Conservation (phyloP, 2,797 vertebrate species). For the Distichodus sexfasciatus region DNA sequence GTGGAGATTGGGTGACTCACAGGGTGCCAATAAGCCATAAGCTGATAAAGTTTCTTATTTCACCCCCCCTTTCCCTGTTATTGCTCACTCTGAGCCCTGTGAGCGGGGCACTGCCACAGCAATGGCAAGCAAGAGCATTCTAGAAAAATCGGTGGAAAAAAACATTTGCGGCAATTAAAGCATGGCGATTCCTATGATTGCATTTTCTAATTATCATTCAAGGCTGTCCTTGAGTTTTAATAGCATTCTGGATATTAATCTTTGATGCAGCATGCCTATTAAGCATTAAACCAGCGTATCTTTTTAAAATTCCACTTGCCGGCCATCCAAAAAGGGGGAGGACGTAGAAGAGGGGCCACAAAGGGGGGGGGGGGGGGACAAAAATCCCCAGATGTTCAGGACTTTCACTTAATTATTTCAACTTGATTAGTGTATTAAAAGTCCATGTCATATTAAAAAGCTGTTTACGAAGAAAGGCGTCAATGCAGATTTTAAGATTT, state of each 20-base stretch:
- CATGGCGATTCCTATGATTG: conserved; percentile 76
- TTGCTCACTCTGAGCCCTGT: conserved; percentile 2
- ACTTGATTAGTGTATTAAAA: conserved; percentile 65
- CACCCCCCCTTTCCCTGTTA: conserved; percentile 2
- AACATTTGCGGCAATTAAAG: conserved; percentile 71
- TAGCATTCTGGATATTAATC: conserved; percentile 81
- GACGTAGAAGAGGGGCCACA: conserved; percentile 27
- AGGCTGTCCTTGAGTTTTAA: conserved; percentile 80
- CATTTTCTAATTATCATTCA: conserved; percentile 82
- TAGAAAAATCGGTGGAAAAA: conserved; percentile 61
- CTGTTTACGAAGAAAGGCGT: conserved; percentile 64
- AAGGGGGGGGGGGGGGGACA: conserved; percentile 7
- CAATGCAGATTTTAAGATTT: conserved; percentile 20
- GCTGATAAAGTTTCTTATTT: conserved; percentile 39
- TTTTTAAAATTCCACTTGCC: conserved; percentile 68
- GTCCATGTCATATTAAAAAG: conserved; percentile 51
- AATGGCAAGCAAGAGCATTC: conserved; percentile 61
- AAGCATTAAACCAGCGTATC: conserved; percentile 67
- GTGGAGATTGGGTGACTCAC: conserved; percentile 28
- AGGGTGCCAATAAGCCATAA: conserved; percentile 34
- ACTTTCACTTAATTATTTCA: conserved; percentile 63
- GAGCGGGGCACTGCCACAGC: conserved; percentile 45
- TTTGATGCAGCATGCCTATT: conserved; percentile 74
- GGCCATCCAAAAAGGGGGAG: conserved; percentile 63
- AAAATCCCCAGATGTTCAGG: conserved; percentile 63